phyloP scores from a whole-genome alignment of 2,113 vertebrate species.

The Cathartes aura region DNA sequence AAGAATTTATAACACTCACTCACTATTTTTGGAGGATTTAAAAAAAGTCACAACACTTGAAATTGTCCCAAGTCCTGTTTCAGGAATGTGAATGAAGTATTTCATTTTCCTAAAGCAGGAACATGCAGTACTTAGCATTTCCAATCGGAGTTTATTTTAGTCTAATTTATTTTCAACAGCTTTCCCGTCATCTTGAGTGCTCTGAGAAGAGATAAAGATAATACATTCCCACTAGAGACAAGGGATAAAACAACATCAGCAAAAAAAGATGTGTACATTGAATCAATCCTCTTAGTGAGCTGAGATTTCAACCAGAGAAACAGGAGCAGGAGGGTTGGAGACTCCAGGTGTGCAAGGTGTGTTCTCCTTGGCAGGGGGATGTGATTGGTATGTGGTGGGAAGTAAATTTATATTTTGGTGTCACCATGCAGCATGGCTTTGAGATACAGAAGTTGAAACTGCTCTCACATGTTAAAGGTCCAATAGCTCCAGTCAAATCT shows the following conservation, averaged over 20 bases:
- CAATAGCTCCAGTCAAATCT: neutral
- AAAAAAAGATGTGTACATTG: neutral
- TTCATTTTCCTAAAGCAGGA: slow-evolving; percentile 66
- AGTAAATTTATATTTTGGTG: neutral
- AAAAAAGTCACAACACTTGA: slow-evolving; percentile 61
- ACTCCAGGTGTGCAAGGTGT: neutral
- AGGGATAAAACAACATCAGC: slow-evolving; percentile 54
- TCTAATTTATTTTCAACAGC: slow-evolving; percentile 72
- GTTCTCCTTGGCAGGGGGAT: neutral
- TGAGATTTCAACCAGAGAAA: neutral
- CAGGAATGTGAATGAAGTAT: slow-evolving; percentile 58
- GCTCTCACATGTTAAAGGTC: neutral
- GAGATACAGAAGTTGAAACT: neutral
- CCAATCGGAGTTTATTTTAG: slow-evolving; percentile 68
- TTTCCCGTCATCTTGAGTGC: slow-evolving; percentile 60
- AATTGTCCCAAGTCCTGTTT: slow-evolving; percentile 57
- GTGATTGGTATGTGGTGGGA: neutral
- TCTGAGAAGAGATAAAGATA: slow-evolving; percentile 64
- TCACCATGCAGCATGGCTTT: neutral
- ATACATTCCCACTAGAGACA: slow-evolving; percentile 60
- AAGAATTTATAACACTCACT: neutral
- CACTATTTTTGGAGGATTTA: slow-evolving; percentile 53
- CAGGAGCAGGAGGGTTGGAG: neutral
- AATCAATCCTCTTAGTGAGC: neutral
- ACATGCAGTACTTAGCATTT: slow-evolving; percentile 71